A percentile compares a stretch with the other conserved stretches of the same genome.
phyloP scores from a whole-genome alignment of 2,888 invertebrate species.

The Hypolimnas misippus region DNA sequence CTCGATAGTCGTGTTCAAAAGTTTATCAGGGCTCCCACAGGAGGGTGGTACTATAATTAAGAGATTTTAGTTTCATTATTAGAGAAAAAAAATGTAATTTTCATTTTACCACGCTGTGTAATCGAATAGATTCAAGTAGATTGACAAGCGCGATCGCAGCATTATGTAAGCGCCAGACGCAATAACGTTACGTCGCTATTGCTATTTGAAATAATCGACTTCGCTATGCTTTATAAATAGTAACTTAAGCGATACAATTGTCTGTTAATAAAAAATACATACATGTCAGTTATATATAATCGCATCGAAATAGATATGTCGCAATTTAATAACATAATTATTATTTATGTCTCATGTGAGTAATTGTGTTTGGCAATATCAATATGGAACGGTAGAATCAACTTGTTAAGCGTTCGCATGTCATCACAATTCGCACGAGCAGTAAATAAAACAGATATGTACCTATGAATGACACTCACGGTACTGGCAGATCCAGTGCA shows the following conservation, averaged over 20 bases:
- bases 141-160: slow-evolving; percentile 16
- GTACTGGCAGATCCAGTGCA: slow-evolving; percentile 97
- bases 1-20: slow-evolving; percentile 91
- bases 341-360: no score
- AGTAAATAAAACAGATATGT: slow-evolving; percentile 72
- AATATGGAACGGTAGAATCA: background rate
- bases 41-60: slow-evolving; percentile 88
- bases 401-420: background rate
- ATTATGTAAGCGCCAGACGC: slow-evolving; percentile 26
- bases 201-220: slow-evolving; percentile 27
- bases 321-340: no score
- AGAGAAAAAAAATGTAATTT: background rate
- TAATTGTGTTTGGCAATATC: no score
- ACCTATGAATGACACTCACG: slow-evolving; percentile 87
- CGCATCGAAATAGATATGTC: background rate
- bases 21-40: slow-evolving; percentile 95
- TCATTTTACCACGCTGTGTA: slow-evolving; percentile 12
- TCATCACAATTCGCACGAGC: slow-evolving; percentile 50
- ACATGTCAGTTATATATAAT: background rate
- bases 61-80: slow-evolving; percentile 26
- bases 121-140: background rate
- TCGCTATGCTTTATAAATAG: slow-evolving; percentile 18
- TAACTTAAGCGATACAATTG: background rate
- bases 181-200: slow-evolving; percentile 24
- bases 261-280: background rate